Conservation (phyloP, 2,888 invertebrate genomes). For the Sphaerophoria taeniata region DNA sequence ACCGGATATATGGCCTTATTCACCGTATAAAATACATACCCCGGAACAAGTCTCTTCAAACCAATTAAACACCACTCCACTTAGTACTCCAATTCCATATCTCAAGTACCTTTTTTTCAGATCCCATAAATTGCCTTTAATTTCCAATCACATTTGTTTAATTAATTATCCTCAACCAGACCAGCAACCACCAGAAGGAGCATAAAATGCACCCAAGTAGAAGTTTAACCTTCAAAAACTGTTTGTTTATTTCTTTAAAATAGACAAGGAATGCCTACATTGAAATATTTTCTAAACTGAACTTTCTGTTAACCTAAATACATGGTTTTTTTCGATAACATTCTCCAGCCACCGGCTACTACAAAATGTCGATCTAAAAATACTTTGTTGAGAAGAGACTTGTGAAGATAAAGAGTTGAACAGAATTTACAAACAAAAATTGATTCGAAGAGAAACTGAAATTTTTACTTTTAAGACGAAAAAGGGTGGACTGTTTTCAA, state of each 20-base stretch:
- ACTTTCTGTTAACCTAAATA: conserved; percentile 19
- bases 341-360: conserved; percentile 8
- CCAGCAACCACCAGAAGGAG: background rate
- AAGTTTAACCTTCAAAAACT: conserved; percentile 16
- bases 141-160: background rate
- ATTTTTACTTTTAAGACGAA: background rate
- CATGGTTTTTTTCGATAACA: background rate
- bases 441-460: background rate
- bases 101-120: background rate
- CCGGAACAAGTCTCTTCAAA: too few relatives aligned
- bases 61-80: too few relatives aligned
- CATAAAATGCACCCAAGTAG: background rate
- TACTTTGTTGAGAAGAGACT: background rate
- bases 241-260: background rate
- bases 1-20: too few relatives aligned
- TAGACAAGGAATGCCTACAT: background rate
- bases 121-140: background rate
- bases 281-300: conserved; percentile 4
- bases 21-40: too few relatives aligned
- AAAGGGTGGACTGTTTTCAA: background rate
- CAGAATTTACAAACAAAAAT: background rate
- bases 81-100: too few relatives aligned
- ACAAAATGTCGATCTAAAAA: conserved; percentile 3
- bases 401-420: background rate
- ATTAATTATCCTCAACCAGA: too few relatives aligned